Conservation (phyloP, 2,888 invertebrate species). For the Leptinotarsa peninsularis region DNA sequence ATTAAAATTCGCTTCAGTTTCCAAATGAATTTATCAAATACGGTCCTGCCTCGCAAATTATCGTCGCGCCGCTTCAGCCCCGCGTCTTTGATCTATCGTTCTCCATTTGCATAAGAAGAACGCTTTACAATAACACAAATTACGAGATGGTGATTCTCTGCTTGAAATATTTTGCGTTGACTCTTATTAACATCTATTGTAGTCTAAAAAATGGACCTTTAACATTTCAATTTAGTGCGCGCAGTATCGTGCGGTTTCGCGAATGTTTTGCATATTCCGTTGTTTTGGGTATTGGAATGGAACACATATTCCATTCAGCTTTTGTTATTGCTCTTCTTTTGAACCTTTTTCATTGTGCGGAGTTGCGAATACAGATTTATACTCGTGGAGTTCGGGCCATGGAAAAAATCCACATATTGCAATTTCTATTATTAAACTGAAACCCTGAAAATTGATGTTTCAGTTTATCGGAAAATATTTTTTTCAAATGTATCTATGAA, state of each 20-base stretch:
- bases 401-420: too few species aligned
- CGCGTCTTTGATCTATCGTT: conserved; percentile 15
- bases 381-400: too few species aligned
- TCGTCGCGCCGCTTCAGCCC: not conserved
- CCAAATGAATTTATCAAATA: not conserved
- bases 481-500: too few species aligned
- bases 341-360: not conserved
- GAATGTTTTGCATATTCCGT: conserved; percentile 4
- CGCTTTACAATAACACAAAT: conserved; percentile 21
- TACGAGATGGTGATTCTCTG: conserved; percentile 14
- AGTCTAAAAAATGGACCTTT: conserved; percentile 2
- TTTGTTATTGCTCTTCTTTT: not conserved
- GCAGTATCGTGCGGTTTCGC: not conserved
- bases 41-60: not conserved
- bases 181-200: conserved; percentile 6
- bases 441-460: too few species aligned
- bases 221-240: conserved; percentile 3
- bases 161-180: conserved; percentile 1
- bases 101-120: conserved; percentile 12
- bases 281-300: conserved; percentile 6
- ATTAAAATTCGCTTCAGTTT: too few species aligned
- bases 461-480: too few species aligned
- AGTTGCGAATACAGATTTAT: too few species aligned
- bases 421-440: too few species aligned
- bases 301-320: not conserved